Evolutionary conservation across 2,113 vertebrate genomes (phyloP).

Genomic region (Siniperca chuatsi): DNA sequence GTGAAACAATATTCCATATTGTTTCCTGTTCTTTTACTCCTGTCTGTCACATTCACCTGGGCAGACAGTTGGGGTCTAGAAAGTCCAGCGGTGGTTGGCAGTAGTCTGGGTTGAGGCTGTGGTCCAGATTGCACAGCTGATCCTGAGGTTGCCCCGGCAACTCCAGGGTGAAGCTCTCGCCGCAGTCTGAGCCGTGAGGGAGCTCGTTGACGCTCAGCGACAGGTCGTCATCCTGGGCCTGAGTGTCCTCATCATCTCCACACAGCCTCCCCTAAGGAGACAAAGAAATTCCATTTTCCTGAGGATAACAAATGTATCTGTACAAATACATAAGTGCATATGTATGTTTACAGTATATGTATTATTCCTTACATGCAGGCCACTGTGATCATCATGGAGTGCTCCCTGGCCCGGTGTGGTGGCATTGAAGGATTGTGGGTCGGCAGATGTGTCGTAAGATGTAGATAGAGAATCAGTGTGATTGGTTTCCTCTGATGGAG

Average conservation of each 20-base stretch:
- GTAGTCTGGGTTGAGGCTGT: slow-evolving; percentile 63
- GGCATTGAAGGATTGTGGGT: slow-evolving; percentile 87
- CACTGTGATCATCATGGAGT: slow-evolving; percentile 55
- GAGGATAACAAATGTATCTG: background rate
- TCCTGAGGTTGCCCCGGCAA: slow-evolving; percentile 81
- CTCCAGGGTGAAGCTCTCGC: slow-evolving; percentile 93
- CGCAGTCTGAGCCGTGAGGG: slow-evolving; percentile 92
- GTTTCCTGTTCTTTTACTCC: slow-evolving; percentile 1
- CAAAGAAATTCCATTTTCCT: background rate
- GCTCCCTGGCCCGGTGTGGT: slow-evolving; percentile 88
- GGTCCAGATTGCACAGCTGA: slow-evolving; percentile 43
- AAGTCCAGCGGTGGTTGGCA: slow-evolving; percentile 81
- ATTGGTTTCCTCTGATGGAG: slow-evolving; percentile 94
- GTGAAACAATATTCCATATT: background rate
- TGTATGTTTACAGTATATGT: background rate
- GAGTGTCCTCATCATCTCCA: slow-evolving; percentile 89
- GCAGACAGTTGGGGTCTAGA: slow-evolving; percentile 89
- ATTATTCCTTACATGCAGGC: slow-evolving; percentile 64
- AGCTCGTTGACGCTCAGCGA: slow-evolving; percentile 91
- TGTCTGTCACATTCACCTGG: slow-evolving; percentile 83
- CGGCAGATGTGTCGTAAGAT: slow-evolving; percentile 89
- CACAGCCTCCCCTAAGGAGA: slow-evolving; percentile 82
- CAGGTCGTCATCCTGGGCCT: slow-evolving; percentile 92
- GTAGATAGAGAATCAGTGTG: slow-evolving; percentile 91
- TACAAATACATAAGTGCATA: background rate